A percentile compares a stretch with the other conserved stretches of the same genome.
Conservation (phyloP, 30 jellyfish, hydroid and myxozoan genomes). For the Aurelia coerulea region DNA sequence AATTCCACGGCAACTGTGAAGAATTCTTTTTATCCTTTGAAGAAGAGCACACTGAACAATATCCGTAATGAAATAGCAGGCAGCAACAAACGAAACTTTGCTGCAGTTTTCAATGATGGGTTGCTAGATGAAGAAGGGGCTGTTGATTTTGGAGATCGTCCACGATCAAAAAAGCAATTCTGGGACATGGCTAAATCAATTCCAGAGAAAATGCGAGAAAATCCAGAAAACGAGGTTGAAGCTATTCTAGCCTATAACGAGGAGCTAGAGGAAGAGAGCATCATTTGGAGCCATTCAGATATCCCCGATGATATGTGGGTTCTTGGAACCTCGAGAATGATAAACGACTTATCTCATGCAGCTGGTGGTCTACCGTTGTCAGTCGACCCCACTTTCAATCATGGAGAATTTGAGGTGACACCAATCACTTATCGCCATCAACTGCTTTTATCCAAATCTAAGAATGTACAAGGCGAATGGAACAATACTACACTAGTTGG, state of each 20-base stretch:
- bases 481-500: not conserved
- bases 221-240: slow-evolving; percentile 13
- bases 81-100: not conserved
- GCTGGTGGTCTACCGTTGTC: not conserved
- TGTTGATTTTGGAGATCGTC: too few relatives aligned
- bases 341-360: not conserved
- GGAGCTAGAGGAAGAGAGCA: slow-evolving; percentile 7
- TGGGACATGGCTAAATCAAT: too few relatives aligned
- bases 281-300: slow-evolving; percentile 15
- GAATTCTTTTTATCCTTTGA: slow-evolving; percentile 9
- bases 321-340: slow-evolving; percentile 11
- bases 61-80: slow-evolving; percentile 1
- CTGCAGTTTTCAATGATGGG: not conserved
- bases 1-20: not conserved
- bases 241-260: not conserved
- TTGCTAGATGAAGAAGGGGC: too few relatives aligned
- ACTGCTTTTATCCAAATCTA: not conserved
- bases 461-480: not conserved
- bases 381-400: slow-evolving; percentile 14
- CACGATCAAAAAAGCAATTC: too few relatives aligned
- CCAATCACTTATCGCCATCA: slow-evolving; percentile 27
- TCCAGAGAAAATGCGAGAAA: not conserved
- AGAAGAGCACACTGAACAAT: slow-evolving; percentile 5
- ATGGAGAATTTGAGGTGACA: slow-evolving; percentile 12
- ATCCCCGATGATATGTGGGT: slow-evolving; percentile 24